Percentiles rank a stretch among this genome's conserved stretches.
These are phyloP conservation scores for Parthenolecanium corni DNA, from an alignment of 2,888 invertebrate genomes.

Conservation along the genomic window DNA sequence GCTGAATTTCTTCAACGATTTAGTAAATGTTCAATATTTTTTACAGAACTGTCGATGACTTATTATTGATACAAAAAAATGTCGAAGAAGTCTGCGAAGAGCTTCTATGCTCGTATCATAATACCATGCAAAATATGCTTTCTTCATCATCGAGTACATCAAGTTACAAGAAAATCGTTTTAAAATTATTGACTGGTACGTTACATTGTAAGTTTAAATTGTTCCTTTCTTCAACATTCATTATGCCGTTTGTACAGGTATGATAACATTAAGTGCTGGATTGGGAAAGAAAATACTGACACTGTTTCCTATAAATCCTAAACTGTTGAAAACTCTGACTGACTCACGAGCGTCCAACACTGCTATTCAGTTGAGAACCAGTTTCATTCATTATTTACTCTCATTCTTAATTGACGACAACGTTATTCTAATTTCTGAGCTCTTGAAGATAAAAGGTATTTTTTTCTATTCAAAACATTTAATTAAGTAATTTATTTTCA, in stretches of 20 bases:
- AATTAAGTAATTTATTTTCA: not conserved
- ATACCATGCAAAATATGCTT: slow-evolving; percentile 13
- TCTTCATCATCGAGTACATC: not conserved
- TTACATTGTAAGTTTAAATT: too few species aligned
- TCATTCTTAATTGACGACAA: slow-evolving; percentile 13
- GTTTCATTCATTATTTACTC: slow-evolving; percentile 16
- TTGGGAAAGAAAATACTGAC: slow-evolving; percentile 15
- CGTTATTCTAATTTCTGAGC: slow-evolving; percentile 4
- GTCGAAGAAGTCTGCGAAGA: slow-evolving; percentile 16
- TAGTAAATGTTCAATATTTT: not conserved
- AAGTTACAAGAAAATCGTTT: slow-evolving; percentile 7
- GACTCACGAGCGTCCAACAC: not conserved
- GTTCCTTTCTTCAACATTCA: too few species aligned
- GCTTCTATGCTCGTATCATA: slow-evolving; percentile 7
- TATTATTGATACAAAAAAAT: slow-evolving; percentile 14
- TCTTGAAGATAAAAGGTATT: slow-evolving; percentile 11
- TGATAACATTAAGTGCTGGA: slow-evolving; percentile 9
- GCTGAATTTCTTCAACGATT: not conserved
- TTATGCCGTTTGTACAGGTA: not conserved
- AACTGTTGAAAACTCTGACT: slow-evolving; percentile 8
- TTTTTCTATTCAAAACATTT: not conserved
- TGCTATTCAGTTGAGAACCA: not conserved
- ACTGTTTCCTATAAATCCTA: slow-evolving; percentile 1
- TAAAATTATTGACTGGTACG: slow-evolving; percentile 17
- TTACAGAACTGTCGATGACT: slow-evolving; percentile 1